Base-by-base conservation (phyloP, 2,888 invertebrate genomes). In the Cactoblastis cactorum region DNA sequence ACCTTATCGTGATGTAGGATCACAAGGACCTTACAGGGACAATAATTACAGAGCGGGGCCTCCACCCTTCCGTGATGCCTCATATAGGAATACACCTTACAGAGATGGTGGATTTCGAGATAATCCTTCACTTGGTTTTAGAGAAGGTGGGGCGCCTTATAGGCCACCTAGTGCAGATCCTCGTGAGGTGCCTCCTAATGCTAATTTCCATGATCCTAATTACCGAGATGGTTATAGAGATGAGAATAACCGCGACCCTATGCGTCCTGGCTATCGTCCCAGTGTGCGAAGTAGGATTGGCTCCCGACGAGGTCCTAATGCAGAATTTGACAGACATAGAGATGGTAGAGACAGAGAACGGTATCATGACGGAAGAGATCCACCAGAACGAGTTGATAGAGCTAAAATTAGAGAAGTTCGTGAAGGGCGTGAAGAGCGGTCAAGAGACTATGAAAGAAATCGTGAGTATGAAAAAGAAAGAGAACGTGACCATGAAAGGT, bases 331-430 rank as follows among this genome's bases (percentile, higher is more conserved):
- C 18, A 77, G 82, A 56, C 82, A 83, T 46, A 67, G 90, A 50
- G 91, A 92, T 35, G 80, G 76, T 53, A 71, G 88, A 62, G 82
- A 84, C 57, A 69, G 86, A 49, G 85, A 88, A 60, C 74, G 84
- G 53, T 81, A 75, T 52, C 77, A 77, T 62, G 85, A 87, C 56
- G 79, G 74, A 52, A 83, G 91, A 19, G 83, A 84, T 45, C 67
- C 69, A 32, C 61, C 82, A 45, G 88, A 90, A 47, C 81, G 85
- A 69, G 39, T 56, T 39, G 84, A 90, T 32, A 85, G 90, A 57
- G 65, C 77, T 35, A 88, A 74, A 80, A 77, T 59, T 69, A 81
- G 66, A 53, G 77, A 57, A 71, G 71, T 47, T 69, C 81, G 62
- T 32, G 81, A 81, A 56, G 56, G 58, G 62, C 69, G 81, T 32